A percentile compares a stretch with the other conserved stretches of the same genome.
Evolutionary conservation across 2,888 invertebrate species (phyloP).

Genomic region (Netelia virgata): DNA sequence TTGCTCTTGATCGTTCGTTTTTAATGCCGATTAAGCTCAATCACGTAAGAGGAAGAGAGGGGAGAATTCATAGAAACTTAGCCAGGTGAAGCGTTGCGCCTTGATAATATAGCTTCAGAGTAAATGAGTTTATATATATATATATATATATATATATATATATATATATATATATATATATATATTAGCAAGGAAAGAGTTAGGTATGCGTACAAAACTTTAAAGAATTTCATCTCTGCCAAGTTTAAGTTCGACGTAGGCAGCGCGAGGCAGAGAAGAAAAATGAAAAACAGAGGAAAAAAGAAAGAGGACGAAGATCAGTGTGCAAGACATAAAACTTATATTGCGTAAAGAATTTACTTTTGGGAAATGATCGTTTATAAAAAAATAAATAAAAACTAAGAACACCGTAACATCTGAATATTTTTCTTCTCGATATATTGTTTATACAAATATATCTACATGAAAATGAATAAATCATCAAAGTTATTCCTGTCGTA

Average conservation of each 20-base stretch:
- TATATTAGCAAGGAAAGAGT: slow-evolving; percentile 39
- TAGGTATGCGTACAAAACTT: slow-evolving; percentile 26
- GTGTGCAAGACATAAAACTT: background rate
- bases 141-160: too few species aligned
- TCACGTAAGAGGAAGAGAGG: slow-evolving; percentile 20
- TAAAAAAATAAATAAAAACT: background rate
- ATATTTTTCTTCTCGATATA: background rate
- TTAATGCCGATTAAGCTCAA: slow-evolving; percentile 64
- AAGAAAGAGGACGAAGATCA: background rate
- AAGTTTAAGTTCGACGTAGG: slow-evolving; percentile 38
- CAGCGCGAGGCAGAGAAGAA: background rate
- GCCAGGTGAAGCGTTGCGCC: slow-evolving; percentile 44
- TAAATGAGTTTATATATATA: too few species aligned
- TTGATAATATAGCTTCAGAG: slow-evolving; percentile 48
- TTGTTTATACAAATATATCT: background rate
- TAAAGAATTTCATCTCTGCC: slow-evolving; percentile 47
- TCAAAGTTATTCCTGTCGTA: slow-evolving; percentile 5
- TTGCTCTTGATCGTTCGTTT: slow-evolving; percentile 65
- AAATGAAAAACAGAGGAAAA: slow-evolving; percentile 6
- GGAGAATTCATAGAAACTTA: slow-evolving; percentile 57
- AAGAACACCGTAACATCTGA: background rate
- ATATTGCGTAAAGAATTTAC: background rate
- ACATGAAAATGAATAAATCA: background rate
- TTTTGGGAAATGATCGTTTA: background rate
- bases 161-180: slow-evolving; percentile 5